These are phyloP conservation scores for Gymnopithys bicolor DNA, from an alignment of 2,797 vertebrate species.

Conservation along the genomic window DNA sequence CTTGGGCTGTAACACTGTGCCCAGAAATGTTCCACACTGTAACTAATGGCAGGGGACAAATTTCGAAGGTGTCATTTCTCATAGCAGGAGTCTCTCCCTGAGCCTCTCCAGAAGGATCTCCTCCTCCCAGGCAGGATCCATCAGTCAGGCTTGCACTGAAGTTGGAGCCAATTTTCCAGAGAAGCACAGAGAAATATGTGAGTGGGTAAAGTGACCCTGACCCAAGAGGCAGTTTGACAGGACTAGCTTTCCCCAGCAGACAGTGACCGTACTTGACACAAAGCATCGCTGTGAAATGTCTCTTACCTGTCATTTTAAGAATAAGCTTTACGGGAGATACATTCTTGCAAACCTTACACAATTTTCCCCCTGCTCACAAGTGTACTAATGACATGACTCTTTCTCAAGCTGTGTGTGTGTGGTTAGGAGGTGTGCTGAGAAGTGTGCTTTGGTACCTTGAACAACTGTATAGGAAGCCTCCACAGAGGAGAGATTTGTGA, in stretches of 20 bases:
- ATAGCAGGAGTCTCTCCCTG: not conserved
- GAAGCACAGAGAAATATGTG: not conserved
- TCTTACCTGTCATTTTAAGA: slow-evolving; percentile 60
- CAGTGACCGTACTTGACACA: not conserved
- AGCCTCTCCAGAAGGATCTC: not conserved
- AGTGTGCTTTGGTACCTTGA: slow-evolving; percentile 86
- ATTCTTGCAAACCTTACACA: not conserved
- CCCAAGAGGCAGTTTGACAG: not conserved
- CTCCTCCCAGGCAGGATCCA: not conserved
- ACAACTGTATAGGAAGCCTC: slow-evolving; percentile 98
- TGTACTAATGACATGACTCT: not conserved
- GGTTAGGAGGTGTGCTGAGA: slow-evolving; percentile 45
- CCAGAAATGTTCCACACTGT: not conserved
- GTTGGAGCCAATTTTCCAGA: not conserved
- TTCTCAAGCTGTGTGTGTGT: slow-evolving; percentile 23
- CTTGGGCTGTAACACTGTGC: not conserved
- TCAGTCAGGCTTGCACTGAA: not conserved
- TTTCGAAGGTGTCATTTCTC: not conserved
- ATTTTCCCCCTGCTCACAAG: not conserved
- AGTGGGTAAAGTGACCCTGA: not conserved
- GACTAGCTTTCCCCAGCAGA: not conserved
- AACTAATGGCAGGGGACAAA: not conserved
- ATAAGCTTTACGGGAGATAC: slow-evolving; percentile 3
- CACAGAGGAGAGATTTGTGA: slow-evolving; percentile 98
- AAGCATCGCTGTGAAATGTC: not conserved